Evolutionary conservation across 2,797 vertebrate genomes (phyloP).

Genomic region (Tachyglossus aculeatus): DNA sequence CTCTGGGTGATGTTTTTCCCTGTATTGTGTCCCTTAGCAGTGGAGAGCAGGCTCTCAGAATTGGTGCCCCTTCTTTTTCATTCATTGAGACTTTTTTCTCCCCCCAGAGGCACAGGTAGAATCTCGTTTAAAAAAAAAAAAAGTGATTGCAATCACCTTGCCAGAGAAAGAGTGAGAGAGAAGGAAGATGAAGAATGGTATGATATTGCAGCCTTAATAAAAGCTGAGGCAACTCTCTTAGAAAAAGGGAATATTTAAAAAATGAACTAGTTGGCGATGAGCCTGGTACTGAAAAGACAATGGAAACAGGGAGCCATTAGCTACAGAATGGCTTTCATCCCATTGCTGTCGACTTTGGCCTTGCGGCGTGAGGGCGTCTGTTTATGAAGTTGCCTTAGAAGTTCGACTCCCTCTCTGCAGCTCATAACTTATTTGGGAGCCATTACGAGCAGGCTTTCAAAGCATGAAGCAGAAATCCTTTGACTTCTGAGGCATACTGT

Average conservation of each 20-base stretch:
- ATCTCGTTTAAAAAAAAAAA: too few relatives aligned
- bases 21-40: too few relatives aligned
- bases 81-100: too few relatives aligned
- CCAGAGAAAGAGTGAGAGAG: too few relatives aligned
- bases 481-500: background rate
- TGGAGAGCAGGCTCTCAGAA: too few relatives aligned
- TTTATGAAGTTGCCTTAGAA: background rate
- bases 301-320: background rate
- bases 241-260: background rate
- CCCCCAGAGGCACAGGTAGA: too few relatives aligned
- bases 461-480: background rate
- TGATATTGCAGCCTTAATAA: background rate
- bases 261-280: background rate
- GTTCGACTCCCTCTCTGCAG: background rate
- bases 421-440: background rate
- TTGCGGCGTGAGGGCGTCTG: background rate
- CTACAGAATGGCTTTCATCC: background rate
- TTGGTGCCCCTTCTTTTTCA: too few relatives aligned
- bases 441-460: background rate
- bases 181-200: background rate
- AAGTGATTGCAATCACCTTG: too few relatives aligned
- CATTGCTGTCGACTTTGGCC: background rate
- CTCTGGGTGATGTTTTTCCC: too few relatives aligned
- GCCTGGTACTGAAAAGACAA: background rate
- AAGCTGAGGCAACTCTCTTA: background rate